Percentiles rank a stretch among this genome's conserved stretches.
These are phyloP conservation scores for Cataglyphis livida DNA, from an alignment of 2,888 invertebrate species.

Conservation along the genomic window DNA sequence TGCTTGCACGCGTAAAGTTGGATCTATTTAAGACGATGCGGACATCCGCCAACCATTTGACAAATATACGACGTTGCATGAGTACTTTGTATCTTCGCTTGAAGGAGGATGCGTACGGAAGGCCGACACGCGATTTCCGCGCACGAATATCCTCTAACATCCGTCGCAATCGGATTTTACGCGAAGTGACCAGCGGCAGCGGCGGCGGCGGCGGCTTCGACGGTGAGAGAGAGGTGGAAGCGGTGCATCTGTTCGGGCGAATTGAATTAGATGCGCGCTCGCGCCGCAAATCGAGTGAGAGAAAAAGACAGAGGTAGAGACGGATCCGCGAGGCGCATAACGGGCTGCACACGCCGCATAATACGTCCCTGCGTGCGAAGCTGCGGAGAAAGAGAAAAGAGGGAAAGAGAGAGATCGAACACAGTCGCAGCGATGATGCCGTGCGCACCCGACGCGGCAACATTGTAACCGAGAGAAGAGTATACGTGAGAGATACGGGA, in stretches of 20 bases:
- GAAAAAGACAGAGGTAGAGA: constrained; percentile 45
- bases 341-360: constrained; percentile 68
- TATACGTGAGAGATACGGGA: constrained; percentile 62
- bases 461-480: constrained; percentile 74
- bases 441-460: constrained; percentile 76
- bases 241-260: constrained; percentile 56
- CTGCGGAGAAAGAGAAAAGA: constrained; percentile 44
- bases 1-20: constrained; percentile 53
- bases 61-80: neutral
- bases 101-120: constrained; percentile 1
- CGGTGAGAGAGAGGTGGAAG: constrained; percentile 1
- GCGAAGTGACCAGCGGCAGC: constrained; percentile 26
- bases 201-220: neutral
- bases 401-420: neutral
- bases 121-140: constrained; percentile 23
- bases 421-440: constrained; percentile 60
- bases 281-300: constrained; percentile 64
- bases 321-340: constrained; percentile 68
- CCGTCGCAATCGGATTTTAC: constrained; percentile 43
- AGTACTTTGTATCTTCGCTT: constrained; percentile 25
- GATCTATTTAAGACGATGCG: constrained; percentile 41
- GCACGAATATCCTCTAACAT: constrained; percentile 29
- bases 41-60: constrained; percentile 34
- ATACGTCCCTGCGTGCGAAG: constrained; percentile 70
- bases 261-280: constrained; percentile 70